phyloP scores from a whole-genome alignment of 2,113 vertebrate genomes.

The Dissostichus mawsoni region DNA sequence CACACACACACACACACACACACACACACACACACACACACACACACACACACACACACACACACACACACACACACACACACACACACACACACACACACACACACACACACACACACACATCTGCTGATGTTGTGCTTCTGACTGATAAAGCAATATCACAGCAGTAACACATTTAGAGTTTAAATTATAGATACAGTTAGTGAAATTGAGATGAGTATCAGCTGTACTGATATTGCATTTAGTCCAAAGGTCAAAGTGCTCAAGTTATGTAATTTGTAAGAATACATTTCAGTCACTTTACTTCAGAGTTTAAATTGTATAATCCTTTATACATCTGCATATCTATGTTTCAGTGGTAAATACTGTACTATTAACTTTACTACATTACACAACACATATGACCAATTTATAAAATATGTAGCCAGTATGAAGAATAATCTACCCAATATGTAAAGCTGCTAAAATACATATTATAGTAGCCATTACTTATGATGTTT shows the following conservation, averaged over 20 bases:
- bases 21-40: too few relatives aligned
- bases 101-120: too few relatives aligned
- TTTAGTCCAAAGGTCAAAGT: not conserved
- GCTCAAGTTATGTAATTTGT: not conserved
- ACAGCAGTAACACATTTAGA: constrained; percentile 21
- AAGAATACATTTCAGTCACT: not conserved
- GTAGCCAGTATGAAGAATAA: not conserved
- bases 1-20: too few relatives aligned
- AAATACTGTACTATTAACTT: not conserved
- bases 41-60: too few relatives aligned
- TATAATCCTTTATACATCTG: not conserved
- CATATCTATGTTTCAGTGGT: not conserved
- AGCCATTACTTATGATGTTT: too few relatives aligned
- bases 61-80: too few relatives aligned
- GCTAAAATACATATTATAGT: not conserved
- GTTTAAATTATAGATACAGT: constrained; percentile 28
- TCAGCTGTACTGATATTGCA: constrained; percentile 31
- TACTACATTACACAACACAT: not conserved
- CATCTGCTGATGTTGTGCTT: constrained; percentile 37
- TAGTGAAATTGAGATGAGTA: constrained; percentile 32
- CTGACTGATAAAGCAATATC: constrained; percentile 56
- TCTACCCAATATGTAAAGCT: not conserved
- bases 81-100: too few relatives aligned
- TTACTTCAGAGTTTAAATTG: not conserved
- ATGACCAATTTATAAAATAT: not conserved